Evolutionary conservation across 2,888 invertebrate species (phyloP).

Genomic region (Antheraea assamensis): DNA sequence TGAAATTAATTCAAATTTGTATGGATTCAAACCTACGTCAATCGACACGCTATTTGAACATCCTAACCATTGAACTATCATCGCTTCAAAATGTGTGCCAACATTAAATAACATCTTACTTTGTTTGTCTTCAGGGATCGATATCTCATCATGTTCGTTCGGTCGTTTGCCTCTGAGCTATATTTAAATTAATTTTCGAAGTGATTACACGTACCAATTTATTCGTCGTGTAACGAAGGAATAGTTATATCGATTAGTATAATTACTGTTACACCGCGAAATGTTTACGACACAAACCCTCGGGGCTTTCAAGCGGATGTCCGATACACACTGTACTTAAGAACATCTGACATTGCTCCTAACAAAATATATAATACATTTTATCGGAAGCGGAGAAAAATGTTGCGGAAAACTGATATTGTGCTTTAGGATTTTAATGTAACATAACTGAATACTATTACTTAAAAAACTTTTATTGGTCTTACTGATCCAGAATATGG

Average conservation of each 20-base stretch:
- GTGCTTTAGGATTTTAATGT: too few species aligned
- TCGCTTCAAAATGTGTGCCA: too few species aligned
- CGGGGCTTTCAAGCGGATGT: conserved; percentile 17
- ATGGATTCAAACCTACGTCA: too few species aligned
- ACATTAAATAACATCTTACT: not conserved
- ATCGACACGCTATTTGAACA: too few species aligned
- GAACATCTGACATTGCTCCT: conserved; percentile 1
- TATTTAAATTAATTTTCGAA: conserved; percentile 20
- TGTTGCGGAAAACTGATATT: not conserved
- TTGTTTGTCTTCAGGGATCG: not conserved
- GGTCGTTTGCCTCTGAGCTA: conserved; percentile 13
- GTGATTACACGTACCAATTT: conserved; percentile 28
- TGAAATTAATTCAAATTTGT: too few species aligned
- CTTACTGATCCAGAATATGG: too few species aligned
- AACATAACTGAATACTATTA: too few species aligned
- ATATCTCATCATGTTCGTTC: not conserved
- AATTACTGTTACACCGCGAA: conserved; percentile 26
- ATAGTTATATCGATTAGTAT: conserved; percentile 31
- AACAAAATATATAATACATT: not conserved
- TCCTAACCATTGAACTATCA: too few species aligned
- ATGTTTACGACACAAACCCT: conserved; percentile 22
- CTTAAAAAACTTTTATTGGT: too few species aligned
- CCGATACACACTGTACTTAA: conserved; percentile 21
- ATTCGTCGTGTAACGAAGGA: conserved; percentile 27
- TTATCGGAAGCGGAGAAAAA: not conserved